phyloP scores from a whole-genome alignment of 1,140 invertebrate genomes.

The Diachasma alloeum region DNA sequence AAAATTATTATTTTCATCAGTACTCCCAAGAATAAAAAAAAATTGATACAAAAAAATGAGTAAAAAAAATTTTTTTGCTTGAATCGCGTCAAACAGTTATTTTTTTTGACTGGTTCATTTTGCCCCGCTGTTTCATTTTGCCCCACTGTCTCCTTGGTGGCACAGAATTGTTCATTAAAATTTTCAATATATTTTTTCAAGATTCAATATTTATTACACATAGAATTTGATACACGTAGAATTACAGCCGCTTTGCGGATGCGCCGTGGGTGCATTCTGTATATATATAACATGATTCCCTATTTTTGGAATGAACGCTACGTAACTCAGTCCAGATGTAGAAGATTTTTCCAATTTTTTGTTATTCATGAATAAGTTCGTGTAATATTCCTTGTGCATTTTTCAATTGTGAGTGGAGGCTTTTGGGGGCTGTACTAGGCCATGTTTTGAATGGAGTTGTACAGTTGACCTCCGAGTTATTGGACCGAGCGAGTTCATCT shows the following conservation, averaged over 20 bases:
- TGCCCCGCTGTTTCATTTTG: too few species aligned
- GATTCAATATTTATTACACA: background rate
- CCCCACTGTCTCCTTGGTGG: too few species aligned
- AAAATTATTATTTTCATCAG: too few species aligned
- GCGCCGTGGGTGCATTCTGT: background rate
- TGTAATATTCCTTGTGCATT: background rate
- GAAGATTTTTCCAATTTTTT: background rate
- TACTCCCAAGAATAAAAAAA: too few species aligned
- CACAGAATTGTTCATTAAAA: too few species aligned
- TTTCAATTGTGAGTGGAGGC: background rate
- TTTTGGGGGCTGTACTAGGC: background rate
- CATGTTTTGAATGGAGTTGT: background rate
- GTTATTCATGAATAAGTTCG: background rate
- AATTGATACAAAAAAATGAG: too few species aligned
- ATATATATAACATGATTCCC: background rate
- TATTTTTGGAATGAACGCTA: background rate
- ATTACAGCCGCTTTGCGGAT: background rate
- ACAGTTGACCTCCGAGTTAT: background rate
- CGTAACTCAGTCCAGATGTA: background rate
- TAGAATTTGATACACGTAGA: background rate
- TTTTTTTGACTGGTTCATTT: too few species aligned
- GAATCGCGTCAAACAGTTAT: too few species aligned
- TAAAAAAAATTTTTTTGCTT: too few species aligned
- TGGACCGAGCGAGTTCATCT: background rate
- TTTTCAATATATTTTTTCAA: too few species aligned